Base-by-base conservation (phyloP, 1,140 invertebrate species). In the Dolichoris vasculosae region DNA sequence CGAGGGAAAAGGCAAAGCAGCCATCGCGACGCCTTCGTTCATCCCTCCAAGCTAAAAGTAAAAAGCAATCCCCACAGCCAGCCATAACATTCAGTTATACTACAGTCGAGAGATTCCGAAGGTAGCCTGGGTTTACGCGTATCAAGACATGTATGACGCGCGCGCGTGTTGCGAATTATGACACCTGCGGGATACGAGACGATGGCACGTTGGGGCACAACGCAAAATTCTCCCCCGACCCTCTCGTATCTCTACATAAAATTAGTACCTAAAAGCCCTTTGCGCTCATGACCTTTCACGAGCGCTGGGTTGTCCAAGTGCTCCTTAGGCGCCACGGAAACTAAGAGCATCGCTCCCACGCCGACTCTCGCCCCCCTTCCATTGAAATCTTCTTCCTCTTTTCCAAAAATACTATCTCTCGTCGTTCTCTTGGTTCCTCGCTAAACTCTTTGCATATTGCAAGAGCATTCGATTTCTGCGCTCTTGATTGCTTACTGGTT, bases 241-340 rank as follows among this genome's bases (percentile, higher is more conserved):
- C 87, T 88, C 89, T 91, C 90, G 90, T 92, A 91, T 91, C 89
- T 92, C 90, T 91, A 92, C 91, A 92, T 91, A 92, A 92, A 92
- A 92, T 92, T 92, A 92, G 91, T 91, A 91, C 88, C 91, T 92
- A 92, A 92, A 91, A 91, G 91, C 90, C 88, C 90, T 90, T 89
- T 67, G 87, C 79, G 77, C 90, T 90, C 88, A 89, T 88, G 88
- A 86, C 35, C 83, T 51, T 69, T 81, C 88, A 83, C 84, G 87
- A 75, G 78, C 78, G 1, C 84, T 77, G 83, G 84, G 86, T 64
- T 67, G 73, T 30, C 69, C 73, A 46, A 26, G 46, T 43, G 26
- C 83, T 69, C 75, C 83, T 84, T 43, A n/a, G 63, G 63, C 4
- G 59, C n/a, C 35, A 63, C 32, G 26, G 3, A 76, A 15, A 51